Percentiles rank a stretch among this genome's conserved stretches.
Conservation (phyloP, 2,888 invertebrate genomes). For the Melieria omissa region DNA sequence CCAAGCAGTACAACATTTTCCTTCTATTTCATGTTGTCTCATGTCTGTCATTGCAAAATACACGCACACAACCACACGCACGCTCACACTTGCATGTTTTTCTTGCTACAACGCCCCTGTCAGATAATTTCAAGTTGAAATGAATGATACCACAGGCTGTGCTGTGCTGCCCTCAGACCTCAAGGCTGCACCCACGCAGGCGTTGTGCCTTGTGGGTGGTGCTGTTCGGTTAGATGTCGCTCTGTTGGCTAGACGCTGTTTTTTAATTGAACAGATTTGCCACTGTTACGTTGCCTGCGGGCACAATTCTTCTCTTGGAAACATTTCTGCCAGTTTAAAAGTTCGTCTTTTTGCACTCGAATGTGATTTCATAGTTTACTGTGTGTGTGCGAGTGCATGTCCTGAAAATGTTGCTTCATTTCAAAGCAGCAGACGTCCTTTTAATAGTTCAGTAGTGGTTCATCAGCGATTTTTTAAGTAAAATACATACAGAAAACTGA, state of each 20-base stretch:
- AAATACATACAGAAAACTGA: too few relatives aligned
- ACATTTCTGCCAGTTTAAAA: too few relatives aligned
- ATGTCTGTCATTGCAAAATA: slow-evolving; percentile 15
- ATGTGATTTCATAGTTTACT: too few relatives aligned
- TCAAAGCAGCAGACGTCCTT: too few relatives aligned
- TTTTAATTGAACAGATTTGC: slow-evolving; percentile 57
- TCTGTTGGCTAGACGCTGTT: slow-evolving; percentile 47
- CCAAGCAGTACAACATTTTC: neutral
- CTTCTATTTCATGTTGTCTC: neutral
- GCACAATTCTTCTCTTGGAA: slow-evolving; percentile 39
- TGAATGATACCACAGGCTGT: neutral
- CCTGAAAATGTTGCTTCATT: too few relatives aligned
- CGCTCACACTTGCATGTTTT: neutral
- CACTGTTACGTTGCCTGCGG: slow-evolving; percentile 43
- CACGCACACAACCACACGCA: neutral
- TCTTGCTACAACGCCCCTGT: slow-evolving; percentile 7
- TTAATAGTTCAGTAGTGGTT: too few relatives aligned
- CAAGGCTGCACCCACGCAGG: neutral
- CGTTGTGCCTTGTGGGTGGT: too few relatives aligned
- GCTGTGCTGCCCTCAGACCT: neutral
- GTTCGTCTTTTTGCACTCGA: too few relatives aligned
- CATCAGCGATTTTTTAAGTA: too few relatives aligned
- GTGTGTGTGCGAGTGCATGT: too few relatives aligned
- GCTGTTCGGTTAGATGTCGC: too few relatives aligned
- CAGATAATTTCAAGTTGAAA: neutral